These are phyloP conservation scores for Danio jaintianensis DNA, from an alignment of 2,797 vertebrate genomes.

Conservation along the genomic window DNA sequence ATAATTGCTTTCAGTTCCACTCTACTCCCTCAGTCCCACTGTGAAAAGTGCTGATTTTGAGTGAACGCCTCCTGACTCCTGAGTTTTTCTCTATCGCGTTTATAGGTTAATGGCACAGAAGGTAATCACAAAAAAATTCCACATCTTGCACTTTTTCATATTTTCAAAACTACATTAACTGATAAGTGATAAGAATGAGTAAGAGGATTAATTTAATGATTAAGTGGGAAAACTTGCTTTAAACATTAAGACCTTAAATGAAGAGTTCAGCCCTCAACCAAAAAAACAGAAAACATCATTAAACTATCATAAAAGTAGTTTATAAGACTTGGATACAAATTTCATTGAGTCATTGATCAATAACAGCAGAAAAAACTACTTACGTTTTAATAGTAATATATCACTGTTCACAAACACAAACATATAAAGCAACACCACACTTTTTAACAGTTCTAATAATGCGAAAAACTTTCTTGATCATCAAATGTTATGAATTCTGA, in stretches of 20 bases:
- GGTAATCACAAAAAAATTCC: constrained; percentile 28
- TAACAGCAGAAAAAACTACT: no score
- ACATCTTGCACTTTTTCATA: constrained; percentile 22
- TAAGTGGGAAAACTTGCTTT: constrained; percentile 17
- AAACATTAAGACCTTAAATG: constrained; percentile 28
- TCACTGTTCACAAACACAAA: no score
- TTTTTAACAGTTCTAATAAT: no score
- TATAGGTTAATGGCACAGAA: constrained; percentile 44
- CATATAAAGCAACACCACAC: no score
- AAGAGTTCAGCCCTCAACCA: neutral
- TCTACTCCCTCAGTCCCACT: constrained; percentile 30
- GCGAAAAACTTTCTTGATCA: no score
- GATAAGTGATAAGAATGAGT: constrained; percentile 26
- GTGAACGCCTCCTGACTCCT: constrained; percentile 27
- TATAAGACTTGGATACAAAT: neutral
- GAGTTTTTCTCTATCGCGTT: constrained; percentile 35
- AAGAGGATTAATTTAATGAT: constrained; percentile 28
- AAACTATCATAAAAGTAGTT: neutral
- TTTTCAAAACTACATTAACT: constrained; percentile 20
- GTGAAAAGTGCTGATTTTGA: constrained; percentile 58
- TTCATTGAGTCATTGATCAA: no score
- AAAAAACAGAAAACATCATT: neutral
- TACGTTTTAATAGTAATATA: no score
- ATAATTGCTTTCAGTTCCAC: constrained; percentile 51
- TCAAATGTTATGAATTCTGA: no score